Conservation (phyloP, 2,797 vertebrate genomes). For the Platyrinchus mystaceus region DNA sequence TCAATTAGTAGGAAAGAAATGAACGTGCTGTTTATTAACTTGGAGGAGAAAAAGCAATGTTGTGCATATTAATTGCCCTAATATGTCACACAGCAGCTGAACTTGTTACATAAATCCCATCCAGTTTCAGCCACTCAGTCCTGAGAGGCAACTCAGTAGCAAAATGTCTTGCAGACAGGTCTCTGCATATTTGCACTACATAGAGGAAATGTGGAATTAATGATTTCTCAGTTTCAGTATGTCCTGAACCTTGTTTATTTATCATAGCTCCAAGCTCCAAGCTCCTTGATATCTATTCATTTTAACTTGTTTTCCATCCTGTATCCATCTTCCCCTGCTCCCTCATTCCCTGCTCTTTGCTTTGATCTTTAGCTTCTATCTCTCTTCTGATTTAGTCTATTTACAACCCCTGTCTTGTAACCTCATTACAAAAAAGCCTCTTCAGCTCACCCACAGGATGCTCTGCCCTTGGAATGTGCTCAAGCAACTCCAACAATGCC, state of each 20-base stretch:
- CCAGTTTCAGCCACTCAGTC: neutral
- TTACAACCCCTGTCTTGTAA: neutral
- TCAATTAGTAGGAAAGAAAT: constrained; percentile 56
- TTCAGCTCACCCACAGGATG: neutral
- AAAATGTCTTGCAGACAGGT: neutral
- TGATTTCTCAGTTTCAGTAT: neutral
- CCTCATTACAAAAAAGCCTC: neutral
- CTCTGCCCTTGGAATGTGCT: neutral
- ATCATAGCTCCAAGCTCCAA: neutral
- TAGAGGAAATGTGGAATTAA: neutral
- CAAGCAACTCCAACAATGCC: neutral
- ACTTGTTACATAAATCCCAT: constrained; percentile 1
- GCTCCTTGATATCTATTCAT: neutral
- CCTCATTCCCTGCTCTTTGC: neutral
- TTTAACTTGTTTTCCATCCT: neutral
- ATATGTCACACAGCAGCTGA: neutral
- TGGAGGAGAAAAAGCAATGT: neutral
- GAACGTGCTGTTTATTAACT: constrained; percentile 49
- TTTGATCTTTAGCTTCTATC: neutral
- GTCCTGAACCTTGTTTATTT: neutral
- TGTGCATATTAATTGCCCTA: constrained; percentile 34
- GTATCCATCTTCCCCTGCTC: neutral
- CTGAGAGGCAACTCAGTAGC: neutral
- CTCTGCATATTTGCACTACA: neutral
- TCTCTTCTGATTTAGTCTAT: neutral